Evolutionary conservation across 2,113 vertebrate species (phyloP).

Genomic region (Syngnathoides biaculeatus): DNA sequence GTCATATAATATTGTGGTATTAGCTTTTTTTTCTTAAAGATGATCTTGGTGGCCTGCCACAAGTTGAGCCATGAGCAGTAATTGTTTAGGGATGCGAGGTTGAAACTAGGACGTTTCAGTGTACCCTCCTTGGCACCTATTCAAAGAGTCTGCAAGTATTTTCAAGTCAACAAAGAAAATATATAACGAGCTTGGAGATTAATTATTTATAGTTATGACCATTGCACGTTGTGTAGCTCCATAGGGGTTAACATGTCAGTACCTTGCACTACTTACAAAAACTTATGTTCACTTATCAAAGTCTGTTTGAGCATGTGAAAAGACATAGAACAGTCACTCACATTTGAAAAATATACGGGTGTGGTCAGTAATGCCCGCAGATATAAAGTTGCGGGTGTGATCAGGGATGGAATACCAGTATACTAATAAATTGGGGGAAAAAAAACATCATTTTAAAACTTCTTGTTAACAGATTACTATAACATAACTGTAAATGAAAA

Average conservation of each 20-base stretch:
- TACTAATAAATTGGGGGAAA: no score
- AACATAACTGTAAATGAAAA: no score
- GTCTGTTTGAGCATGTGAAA: conserved; percentile 32
- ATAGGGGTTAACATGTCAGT: conserved; percentile 27
- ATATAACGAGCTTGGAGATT: conserved; percentile 30
- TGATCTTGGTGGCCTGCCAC: conserved; percentile 68
- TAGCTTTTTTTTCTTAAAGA: conserved; percentile 57
- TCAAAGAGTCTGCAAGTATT: conserved; percentile 56
- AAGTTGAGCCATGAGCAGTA: conserved; percentile 48
- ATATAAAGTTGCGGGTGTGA: no score
- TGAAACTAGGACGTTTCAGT: conserved; percentile 57
- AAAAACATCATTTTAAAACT: no score
- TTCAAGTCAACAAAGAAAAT: conserved; percentile 48
- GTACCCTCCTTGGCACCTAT: conserved; percentile 52
- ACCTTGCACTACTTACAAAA: conserved; percentile 18
- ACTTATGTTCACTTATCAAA: conserved; percentile 16
- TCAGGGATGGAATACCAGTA: no score
- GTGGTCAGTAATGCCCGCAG: no score
- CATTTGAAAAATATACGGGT: no score
- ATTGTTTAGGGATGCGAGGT: conserved; percentile 62
- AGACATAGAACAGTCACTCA: no score
- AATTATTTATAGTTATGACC: conserved; percentile 56
- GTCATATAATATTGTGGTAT: conserved; percentile 54
- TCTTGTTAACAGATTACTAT: no score
- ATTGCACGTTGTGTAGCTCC: conserved; percentile 33